These are phyloP conservation scores for Labeo calbasu DNA, from an alignment of 2,797 vertebrate genomes.

Conservation along the genomic window DNA sequence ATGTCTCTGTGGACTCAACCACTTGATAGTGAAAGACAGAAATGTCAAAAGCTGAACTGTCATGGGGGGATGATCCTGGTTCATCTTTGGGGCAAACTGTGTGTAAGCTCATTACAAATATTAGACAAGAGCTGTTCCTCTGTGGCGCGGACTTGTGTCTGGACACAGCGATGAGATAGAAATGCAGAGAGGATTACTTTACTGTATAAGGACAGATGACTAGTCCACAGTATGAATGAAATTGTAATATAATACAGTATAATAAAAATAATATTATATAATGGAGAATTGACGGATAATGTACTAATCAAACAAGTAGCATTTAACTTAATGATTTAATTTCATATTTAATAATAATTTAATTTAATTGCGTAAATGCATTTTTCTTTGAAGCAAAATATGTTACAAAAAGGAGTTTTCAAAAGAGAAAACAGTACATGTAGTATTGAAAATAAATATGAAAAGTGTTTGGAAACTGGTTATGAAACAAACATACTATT, in stretches of 20 bases:
- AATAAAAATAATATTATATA: background rate
- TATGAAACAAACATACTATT: no score
- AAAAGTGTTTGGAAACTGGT: background rate
- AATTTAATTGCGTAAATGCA: background rate
- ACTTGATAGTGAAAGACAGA: slow-evolving; percentile 73
- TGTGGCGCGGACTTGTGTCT: background rate
- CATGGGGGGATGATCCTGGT: slow-evolving; percentile 70
- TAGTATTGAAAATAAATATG: background rate
- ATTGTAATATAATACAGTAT: background rate
- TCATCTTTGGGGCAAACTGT: slow-evolving; percentile 72
- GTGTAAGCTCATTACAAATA: slow-evolving; percentile 69
- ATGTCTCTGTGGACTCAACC: slow-evolving; percentile 66
- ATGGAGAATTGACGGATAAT: background rate
- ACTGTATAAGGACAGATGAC: background rate
- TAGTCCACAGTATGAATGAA: no score
- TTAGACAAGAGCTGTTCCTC: slow-evolving; percentile 24
- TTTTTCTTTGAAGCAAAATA: background rate
- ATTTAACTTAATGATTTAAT: background rate
- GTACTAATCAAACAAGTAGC: background rate
- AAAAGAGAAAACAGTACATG: background rate
- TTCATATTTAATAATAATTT: background rate
- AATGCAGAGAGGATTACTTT: background rate
- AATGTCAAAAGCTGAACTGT: slow-evolving; percentile 71
- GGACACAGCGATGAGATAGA: background rate
- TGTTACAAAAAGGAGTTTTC: background rate